Evolutionary conservation across 2,888 invertebrate genomes (phyloP).

Genomic region (Meiosimyza decipiens): DNA sequence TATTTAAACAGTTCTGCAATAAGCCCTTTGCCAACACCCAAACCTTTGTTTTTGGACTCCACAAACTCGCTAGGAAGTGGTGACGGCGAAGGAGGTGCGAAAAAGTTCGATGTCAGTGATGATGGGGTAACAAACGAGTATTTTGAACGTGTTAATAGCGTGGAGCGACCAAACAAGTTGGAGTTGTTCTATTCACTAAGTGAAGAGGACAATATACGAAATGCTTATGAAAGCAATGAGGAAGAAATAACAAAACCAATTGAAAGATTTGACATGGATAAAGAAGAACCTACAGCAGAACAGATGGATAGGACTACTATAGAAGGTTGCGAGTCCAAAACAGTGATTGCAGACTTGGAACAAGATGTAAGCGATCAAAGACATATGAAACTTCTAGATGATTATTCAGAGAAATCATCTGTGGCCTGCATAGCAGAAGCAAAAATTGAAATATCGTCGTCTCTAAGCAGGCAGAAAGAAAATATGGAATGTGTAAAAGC

Average conservation of each 20-base stretch:
- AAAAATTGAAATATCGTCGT: slow-evolving; percentile 47
- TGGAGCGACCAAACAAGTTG: slow-evolving; percentile 62
- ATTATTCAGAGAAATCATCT: slow-evolving; percentile 52
- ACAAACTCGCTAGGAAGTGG: slow-evolving; percentile 47
- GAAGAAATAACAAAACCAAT: not conserved
- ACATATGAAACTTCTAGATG: slow-evolving; percentile 50
- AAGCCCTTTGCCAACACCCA: slow-evolving; percentile 54
- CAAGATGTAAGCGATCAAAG: slow-evolving; percentile 18
- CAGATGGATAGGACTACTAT: not conserved
- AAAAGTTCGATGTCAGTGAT: slow-evolving; percentile 59
- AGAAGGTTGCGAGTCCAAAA: slow-evolving; percentile 12
- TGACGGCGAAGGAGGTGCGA: slow-evolving; percentile 40
- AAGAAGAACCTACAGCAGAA: slow-evolving; percentile 21
- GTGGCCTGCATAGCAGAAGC: slow-evolving; percentile 52
- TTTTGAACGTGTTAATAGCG: slow-evolving; percentile 65
- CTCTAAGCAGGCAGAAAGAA: slow-evolving; percentile 31
- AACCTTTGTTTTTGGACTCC: slow-evolving; percentile 49
- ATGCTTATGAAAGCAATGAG: slow-evolving; percentile 42
- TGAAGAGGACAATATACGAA: slow-evolving; percentile 53
- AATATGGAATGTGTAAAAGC: slow-evolving; percentile 21
- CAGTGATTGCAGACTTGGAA: not conserved
- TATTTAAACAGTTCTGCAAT: slow-evolving; percentile 49
- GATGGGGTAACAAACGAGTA: slow-evolving; percentile 66
- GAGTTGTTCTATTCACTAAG: slow-evolving; percentile 61
- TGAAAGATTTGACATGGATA: not conserved